Conservation (phyloP, 1,140 invertebrate species). For the Camponotus floridanus region DNA sequence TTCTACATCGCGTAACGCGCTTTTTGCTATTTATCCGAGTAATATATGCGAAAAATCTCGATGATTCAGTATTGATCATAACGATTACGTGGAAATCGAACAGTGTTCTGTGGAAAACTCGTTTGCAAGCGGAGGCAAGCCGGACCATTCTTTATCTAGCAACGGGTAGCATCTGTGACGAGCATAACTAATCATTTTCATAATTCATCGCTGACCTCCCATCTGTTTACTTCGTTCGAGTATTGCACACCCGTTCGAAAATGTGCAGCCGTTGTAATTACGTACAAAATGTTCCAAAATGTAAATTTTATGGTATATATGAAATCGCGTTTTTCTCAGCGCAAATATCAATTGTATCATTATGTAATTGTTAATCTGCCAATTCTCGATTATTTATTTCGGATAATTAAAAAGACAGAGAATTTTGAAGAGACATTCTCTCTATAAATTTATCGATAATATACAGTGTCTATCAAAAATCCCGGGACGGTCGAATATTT, state of each 20-base stretch:
- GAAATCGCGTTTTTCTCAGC: not conserved
- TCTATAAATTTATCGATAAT: not conserved
- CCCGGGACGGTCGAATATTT: too few relatives aligned
- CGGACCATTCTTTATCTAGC: constrained; percentile 40
- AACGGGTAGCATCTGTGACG: constrained; percentile 48
- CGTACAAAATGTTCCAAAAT: not conserved
- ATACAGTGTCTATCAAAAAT: too few relatives aligned
- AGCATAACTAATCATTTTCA: constrained; percentile 60
- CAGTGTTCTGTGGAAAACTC: not conserved
- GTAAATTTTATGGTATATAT: not conserved
- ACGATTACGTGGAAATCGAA: constrained; percentile 21
- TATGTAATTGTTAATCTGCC: not conserved
- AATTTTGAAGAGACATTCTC: not conserved
- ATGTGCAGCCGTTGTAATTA: constrained; percentile 28
- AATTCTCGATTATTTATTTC: constrained; percentile 5
- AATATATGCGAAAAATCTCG: constrained; percentile 2
- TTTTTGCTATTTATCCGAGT: constrained; percentile 6
- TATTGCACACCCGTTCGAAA: constrained; percentile 28
- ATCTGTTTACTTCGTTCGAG: constrained; percentile 28
- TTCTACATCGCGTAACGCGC: not conserved
- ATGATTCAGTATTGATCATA: constrained; percentile 16
- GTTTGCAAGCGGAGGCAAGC: not conserved
- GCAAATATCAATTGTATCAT: not conserved
- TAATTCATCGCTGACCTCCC: constrained; percentile 31
- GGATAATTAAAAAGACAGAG: not conserved